phyloP scores from a whole-genome alignment of 2,888 invertebrate species.

The Ennomos erosarius region DNA sequence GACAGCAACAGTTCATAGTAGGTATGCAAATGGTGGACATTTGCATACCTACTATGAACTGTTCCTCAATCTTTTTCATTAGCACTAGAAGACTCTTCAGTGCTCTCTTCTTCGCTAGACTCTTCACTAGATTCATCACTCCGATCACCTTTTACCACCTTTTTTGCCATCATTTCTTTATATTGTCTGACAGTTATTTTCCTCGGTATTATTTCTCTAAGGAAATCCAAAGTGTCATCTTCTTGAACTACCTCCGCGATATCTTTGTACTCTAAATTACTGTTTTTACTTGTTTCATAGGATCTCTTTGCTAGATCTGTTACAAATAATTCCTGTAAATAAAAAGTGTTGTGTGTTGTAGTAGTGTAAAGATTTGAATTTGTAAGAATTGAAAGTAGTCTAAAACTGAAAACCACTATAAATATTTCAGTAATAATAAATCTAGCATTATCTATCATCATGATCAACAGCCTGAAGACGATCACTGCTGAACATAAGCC shows the following conservation, averaged over 20 bases:
- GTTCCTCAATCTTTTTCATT: conserved; percentile 59
- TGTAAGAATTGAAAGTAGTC: no score
- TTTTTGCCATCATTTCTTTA: conserved; percentile 88
- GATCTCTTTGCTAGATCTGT: conserved; percentile 87
- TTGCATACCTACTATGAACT: no score
- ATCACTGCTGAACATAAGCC: no score
- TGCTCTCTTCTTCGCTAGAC: conserved; percentile 60
- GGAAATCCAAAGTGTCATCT: conserved; percentile 88
- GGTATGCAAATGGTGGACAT: no score
- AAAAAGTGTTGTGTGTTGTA: no score
- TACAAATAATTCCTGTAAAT: conserved; percentile 88
- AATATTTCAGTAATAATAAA: no score
- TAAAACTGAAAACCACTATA: no score
- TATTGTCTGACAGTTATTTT: conserved; percentile 89
- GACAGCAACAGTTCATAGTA: not conserved
- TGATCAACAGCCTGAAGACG: no score
- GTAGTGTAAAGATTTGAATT: no score
- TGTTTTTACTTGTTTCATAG: conserved; percentile 79
- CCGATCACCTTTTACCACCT: conserved; percentile 60
- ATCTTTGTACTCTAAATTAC: conserved; percentile 88
- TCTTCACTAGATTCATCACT: conserved; percentile 70
- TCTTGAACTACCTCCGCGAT: conserved; percentile 89
- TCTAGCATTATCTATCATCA: no score
- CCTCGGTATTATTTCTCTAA: conserved; percentile 90
- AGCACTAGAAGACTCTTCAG: conserved; percentile 68